These are phyloP conservation scores for Pangasius macronema DNA, from an alignment of 2,797 vertebrate genomes.

Conservation along the genomic window DNA sequence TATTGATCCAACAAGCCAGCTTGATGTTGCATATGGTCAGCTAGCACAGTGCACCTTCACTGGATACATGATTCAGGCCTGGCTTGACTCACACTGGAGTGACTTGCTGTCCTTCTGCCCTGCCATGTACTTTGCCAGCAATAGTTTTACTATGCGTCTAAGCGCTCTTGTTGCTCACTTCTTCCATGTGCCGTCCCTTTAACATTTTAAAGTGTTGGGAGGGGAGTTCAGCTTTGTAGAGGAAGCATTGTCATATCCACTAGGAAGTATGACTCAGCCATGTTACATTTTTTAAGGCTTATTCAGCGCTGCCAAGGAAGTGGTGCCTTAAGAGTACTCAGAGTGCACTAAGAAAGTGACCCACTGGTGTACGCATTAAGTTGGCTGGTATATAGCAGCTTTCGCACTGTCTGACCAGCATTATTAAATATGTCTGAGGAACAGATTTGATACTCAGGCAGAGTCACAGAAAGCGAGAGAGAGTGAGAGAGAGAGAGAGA, in stretches of 20 bases:
- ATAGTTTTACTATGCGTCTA: constrained; percentile 65
- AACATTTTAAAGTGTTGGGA: constrained; percentile 66
- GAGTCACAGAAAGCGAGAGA: background rate
- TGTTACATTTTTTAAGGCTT: constrained; percentile 87
- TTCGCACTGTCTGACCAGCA: constrained; percentile 22
- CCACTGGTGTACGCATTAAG: constrained; percentile 52
- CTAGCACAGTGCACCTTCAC: constrained; percentile 15
- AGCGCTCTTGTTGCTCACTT: constrained; percentile 63
- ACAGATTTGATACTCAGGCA: constrained; percentile 37
- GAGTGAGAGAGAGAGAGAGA: background rate
- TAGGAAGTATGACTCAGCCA: constrained; percentile 94
- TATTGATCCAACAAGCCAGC: constrained; percentile 16
- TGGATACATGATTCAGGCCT: constrained; percentile 33
- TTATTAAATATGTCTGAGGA: constrained; percentile 27
- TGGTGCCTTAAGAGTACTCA: constrained; percentile 77
- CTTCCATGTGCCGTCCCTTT: constrained; percentile 73
- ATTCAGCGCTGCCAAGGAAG: constrained; percentile 92
- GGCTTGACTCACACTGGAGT: constrained; percentile 42
- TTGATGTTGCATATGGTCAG: background rate
- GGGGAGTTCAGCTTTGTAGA: constrained; percentile 75
- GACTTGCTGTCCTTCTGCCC: constrained; percentile 36
- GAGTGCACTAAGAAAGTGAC: constrained; percentile 64
- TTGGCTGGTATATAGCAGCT: constrained; percentile 19
- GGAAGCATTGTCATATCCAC: constrained; percentile 95
- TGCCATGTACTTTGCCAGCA: constrained; percentile 72